Percentiles rank a stretch among this genome's conserved stretches.
These are phyloP conservation scores for Illadopsis cleaveri DNA, from an alignment of 2,113 vertebrate genomes.

Conservation along the genomic window DNA sequence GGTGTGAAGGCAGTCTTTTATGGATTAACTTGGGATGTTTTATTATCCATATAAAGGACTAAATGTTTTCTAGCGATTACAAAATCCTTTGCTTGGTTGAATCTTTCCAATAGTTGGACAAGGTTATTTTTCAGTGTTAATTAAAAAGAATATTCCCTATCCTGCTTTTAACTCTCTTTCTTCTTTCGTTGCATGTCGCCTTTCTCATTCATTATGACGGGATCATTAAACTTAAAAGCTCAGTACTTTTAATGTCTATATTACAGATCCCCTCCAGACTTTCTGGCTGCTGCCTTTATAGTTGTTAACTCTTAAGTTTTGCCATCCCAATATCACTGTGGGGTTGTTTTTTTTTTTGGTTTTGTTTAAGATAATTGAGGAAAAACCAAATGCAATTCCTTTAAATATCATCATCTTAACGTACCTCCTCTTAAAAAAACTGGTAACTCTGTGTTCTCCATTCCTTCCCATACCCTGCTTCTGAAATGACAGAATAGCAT, in stretches of 20 bases:
- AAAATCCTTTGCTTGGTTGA: not conserved
- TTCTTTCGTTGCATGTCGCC: not conserved
- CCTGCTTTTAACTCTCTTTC: not conserved
- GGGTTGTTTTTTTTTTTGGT: not conserved
- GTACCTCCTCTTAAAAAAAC: not conserved
- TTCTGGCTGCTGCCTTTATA: not conserved
- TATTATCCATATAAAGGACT: not conserved
- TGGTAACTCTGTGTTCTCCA: not conserved
- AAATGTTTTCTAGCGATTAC: not conserved
- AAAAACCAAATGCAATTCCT: not conserved
- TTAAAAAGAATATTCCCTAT: not conserved
- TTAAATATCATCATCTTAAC: not conserved
- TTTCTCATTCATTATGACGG: not conserved
- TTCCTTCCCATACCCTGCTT: not conserved
- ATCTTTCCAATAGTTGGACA: not conserved
- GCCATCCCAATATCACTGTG: not conserved
- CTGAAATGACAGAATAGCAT: not conserved
- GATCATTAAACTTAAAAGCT: conserved; percentile 1
- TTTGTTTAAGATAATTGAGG: not conserved
- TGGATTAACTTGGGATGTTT: not conserved
- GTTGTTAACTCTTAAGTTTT: not conserved
- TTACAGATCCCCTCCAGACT: not conserved
- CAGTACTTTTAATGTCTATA: not conserved
- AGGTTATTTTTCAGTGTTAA: conserved; percentile 3
- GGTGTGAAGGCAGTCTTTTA: not conserved